Percentiles rank a stretch among this genome's conserved stretches.
phyloP scores from a whole-genome alignment of 2,888 invertebrate genomes.

The Girardia tigrina region DNA sequence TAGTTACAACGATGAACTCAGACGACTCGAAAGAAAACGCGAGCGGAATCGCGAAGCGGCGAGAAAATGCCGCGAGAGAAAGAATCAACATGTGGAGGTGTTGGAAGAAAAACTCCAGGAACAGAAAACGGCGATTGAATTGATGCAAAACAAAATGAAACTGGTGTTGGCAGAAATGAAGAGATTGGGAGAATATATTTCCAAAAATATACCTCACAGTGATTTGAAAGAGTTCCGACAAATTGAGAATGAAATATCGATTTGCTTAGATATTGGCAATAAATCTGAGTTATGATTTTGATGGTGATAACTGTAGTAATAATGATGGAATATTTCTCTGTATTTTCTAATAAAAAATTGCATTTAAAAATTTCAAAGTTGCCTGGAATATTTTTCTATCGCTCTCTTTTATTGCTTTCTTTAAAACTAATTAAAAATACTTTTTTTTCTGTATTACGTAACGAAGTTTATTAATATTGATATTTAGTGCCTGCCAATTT shows the following conservation, averaged over 20 bases:
- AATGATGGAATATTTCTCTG: too few relatives aligned
- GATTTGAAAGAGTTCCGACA: constrained; percentile 11
- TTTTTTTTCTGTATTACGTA: too few relatives aligned
- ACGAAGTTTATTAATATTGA: not conserved
- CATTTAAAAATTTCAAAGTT: constrained; percentile 10
- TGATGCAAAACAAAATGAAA: constrained; percentile 6
- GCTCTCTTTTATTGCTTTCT: not conserved
- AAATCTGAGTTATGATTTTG: not conserved
- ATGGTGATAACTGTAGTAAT: too few relatives aligned
- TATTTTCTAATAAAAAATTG: not conserved
- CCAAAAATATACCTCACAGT: constrained; percentile 9
- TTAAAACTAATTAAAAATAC: too few relatives aligned
- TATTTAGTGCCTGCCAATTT: constrained; percentile 1
- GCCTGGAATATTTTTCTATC: constrained; percentile 13
- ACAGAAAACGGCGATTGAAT: not conserved
- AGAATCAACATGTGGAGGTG: constrained; percentile 7
- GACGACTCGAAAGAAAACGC: not conserved
- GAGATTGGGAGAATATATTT: not conserved
- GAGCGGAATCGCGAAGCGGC: constrained; percentile 4
- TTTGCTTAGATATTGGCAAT: not conserved
- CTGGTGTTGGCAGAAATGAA: not conserved
- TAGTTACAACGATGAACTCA: not conserved
- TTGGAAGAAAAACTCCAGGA: not conserved
- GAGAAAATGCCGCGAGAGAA: constrained; percentile 4
- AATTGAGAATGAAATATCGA: not conserved